These are phyloP conservation scores for Capitella teleta DNA, from an alignment of 1,140 invertebrate genomes.

Conservation along the genomic window DNA sequence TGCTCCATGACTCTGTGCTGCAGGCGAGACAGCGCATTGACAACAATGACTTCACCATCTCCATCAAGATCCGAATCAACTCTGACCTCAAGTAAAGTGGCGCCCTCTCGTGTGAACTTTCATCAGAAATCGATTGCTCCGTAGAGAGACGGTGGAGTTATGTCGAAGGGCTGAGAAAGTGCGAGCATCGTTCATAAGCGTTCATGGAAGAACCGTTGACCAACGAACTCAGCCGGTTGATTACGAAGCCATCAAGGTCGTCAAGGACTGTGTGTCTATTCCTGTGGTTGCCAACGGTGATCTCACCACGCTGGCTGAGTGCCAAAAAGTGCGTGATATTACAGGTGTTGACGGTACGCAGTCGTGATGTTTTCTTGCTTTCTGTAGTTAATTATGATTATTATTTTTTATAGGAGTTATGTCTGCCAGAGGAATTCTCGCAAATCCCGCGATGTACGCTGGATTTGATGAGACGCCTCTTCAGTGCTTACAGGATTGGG, in stretches of 20 bases:
- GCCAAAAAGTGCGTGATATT: conserved; percentile 50
- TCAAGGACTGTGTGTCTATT: conserved; percentile 60
- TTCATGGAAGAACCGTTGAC: conserved; percentile 77
- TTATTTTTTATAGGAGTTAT: conserved; percentile 55
- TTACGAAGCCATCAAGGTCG: conserved; percentile 55
- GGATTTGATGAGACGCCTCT: conserved; percentile 57
- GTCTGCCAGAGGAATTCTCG: conserved; percentile 75
- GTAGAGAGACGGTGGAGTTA: conserved; percentile 54
- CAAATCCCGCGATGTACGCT: conserved; percentile 80
- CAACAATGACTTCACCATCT: conserved; percentile 65
- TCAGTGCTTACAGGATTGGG: conserved; percentile 73
- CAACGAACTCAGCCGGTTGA: conserved; percentile 70
- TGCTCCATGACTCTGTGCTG: conserved; percentile 66
- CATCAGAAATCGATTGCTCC: conserved; percentile 39
- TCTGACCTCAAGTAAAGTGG: conserved; percentile 40
- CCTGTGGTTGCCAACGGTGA: conserved; percentile 89
- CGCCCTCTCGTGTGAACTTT: conserved; percentile 56
- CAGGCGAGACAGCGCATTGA: conserved; percentile 61
- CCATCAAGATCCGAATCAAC: conserved; percentile 78
- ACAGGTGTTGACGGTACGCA: conserved; percentile 63
- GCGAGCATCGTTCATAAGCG: conserved; percentile 74
- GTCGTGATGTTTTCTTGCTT: background rate
- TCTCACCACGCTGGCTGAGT: conserved; percentile 61
- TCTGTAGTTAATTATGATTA: background rate
- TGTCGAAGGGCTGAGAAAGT: conserved; percentile 69